These are phyloP conservation scores for Xylocopa sonorina DNA, from an alignment of 1,140 invertebrate species.

Conservation along the genomic window DNA sequence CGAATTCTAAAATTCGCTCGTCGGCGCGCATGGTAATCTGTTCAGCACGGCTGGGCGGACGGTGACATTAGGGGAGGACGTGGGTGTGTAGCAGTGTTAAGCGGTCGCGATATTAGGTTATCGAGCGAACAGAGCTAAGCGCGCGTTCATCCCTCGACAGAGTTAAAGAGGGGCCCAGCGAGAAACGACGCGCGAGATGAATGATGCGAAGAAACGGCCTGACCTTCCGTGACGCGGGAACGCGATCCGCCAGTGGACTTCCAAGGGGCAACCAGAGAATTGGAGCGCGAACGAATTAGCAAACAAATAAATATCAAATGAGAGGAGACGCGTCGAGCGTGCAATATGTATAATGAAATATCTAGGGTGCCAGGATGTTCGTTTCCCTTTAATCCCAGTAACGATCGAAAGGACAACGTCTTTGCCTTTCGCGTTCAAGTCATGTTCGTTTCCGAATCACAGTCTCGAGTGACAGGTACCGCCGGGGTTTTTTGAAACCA, in stretches of 20 bases:
- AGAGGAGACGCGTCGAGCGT: background rate
- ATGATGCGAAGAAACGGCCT: background rate
- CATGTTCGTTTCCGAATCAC: too few species aligned
- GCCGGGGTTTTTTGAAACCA: conserved; percentile 57
- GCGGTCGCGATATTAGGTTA: conserved; percentile 49
- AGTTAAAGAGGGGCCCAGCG: conserved; percentile 1
- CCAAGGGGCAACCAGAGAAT: conserved; percentile 28
- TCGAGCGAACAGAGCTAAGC: conserved; percentile 37
- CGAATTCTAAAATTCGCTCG: conserved; percentile 38
- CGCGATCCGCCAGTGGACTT: background rate
- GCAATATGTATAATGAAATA: conserved; percentile 17
- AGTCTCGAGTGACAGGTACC: conserved; percentile 7
- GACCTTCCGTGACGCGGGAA: background rate
- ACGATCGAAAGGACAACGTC: background rate
- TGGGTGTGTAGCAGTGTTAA: conserved; percentile 33
- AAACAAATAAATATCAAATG: conserved; percentile 26
- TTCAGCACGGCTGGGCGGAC: conserved; percentile 18
- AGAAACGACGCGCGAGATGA: conserved; percentile 6
- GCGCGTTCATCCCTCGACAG: conserved; percentile 1
- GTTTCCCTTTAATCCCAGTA: conserved; percentile 11
- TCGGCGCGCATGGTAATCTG: conserved; percentile 29
- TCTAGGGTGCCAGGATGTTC: background rate
- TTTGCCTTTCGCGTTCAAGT: background rate
- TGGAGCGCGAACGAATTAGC: conserved; percentile 46
- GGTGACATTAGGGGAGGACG: conserved; percentile 33